These are phyloP conservation scores for Achatina immaculata DNA, from an alignment of 1,140 invertebrate genomes.

Conservation along the genomic window DNA sequence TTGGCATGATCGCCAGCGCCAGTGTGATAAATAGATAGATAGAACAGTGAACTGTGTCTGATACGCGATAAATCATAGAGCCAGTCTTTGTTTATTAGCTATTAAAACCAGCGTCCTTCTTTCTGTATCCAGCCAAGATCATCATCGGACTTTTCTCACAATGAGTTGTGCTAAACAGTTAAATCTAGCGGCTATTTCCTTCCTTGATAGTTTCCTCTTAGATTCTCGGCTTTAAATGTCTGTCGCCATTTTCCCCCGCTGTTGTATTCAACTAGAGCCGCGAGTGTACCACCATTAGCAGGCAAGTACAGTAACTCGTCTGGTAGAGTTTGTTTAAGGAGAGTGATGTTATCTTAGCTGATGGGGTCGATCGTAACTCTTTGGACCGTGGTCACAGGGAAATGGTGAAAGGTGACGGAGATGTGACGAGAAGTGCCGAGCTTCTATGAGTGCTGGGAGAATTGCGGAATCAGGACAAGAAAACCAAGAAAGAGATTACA, in stretches of 20 bases:
- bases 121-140: background rate
- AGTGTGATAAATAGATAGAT: too few species aligned
- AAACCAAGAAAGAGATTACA: too few species aligned
- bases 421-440: background rate
- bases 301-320: background rate
- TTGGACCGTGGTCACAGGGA: background rate
- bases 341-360: background rate
- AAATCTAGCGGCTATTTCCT: background rate
- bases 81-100: too few species aligned
- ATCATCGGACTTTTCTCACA: background rate
- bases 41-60: too few species aligned
- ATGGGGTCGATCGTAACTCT: background rate
- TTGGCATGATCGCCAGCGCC: too few species aligned
- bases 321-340: background rate
- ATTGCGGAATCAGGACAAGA: too few species aligned
- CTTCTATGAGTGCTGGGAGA: background rate
- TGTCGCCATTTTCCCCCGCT: background rate
- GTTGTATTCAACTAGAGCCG: background rate
- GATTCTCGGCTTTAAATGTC: background rate
- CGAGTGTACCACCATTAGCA: background rate
- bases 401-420: background rate
- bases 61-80: too few species aligned
- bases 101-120: background rate
- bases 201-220: background rate
- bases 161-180: background rate